Conservation (phyloP, 2,797 vertebrate genomes). For the Falco naumanni region DNA sequence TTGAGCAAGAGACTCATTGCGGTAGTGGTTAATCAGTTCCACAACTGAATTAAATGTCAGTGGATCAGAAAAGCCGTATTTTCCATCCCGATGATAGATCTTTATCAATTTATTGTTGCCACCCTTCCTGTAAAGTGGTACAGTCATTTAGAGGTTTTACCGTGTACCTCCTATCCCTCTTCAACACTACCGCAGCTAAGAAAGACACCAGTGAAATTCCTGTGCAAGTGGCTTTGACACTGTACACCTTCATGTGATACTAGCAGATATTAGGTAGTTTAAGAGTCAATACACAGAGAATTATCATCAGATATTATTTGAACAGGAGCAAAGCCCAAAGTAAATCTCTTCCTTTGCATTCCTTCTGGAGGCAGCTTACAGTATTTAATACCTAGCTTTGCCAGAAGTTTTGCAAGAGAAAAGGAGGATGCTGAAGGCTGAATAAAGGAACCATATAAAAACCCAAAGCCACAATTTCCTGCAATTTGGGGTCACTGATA, state of each 20-base stretch:
- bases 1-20: conserved; percentile 92
- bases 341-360: conserved; percentile 30
- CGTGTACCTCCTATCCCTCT: not conserved
- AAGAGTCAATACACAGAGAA: conserved; percentile 23
- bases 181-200: not conserved
- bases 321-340: conserved; percentile 43
- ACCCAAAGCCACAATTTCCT: not conserved
- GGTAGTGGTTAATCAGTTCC: conserved; percentile 95
- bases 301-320: conserved; percentile 25
- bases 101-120: conserved; percentile 98
- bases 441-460: not conserved
- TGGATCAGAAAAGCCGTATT: conserved; percentile 95
- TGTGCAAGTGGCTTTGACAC: not conserved
- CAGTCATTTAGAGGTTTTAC: conserved; percentile 20
- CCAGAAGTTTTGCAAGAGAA: conserved; percentile 21
- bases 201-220: not conserved
- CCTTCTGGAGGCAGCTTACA: conserved; percentile 1
- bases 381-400: conserved; percentile 10
- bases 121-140: conserved; percentile 85
- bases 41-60: conserved; percentile 93
- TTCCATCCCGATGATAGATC: conserved; percentile 93
- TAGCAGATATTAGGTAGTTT: not conserved
- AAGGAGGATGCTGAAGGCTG: conserved; percentile 9
- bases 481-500: not conserved
- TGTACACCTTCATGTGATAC: not conserved